These are phyloP conservation scores for Erannis defoliaria DNA, from an alignment of 2,888 invertebrate species.

Conservation along the genomic window DNA sequence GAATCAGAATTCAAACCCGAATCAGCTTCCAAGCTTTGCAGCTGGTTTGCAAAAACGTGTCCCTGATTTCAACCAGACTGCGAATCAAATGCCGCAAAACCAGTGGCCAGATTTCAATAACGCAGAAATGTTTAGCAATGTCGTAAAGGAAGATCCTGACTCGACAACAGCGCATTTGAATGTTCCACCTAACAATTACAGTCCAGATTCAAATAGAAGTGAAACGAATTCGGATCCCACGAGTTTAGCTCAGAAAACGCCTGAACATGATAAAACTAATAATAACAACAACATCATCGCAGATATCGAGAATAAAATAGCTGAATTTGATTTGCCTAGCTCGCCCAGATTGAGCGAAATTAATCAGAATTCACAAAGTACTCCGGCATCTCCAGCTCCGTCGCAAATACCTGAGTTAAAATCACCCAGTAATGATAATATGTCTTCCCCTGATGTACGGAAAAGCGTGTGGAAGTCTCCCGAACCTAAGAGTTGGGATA, in stretches of 20 bases:
- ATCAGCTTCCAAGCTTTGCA: constrained; percentile 79
- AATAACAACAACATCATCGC: constrained; percentile 52
- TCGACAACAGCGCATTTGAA: constrained; percentile 89
- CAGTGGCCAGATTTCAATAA: constrained; percentile 82
- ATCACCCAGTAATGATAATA: constrained; percentile 72
- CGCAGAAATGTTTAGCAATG: constrained; percentile 80
- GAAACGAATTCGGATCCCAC: constrained; percentile 76
- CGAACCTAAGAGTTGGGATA: constrained; percentile 80
- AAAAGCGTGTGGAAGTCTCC: constrained; percentile 82
- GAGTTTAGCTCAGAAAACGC: constrained; percentile 57
- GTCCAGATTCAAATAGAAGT: constrained; percentile 83
- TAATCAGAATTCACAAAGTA: constrained; percentile 75
- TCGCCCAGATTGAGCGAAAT: constrained; percentile 80
- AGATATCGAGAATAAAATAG: constrained; percentile 70
- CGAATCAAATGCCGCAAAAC: constrained; percentile 63
- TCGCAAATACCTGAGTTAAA: constrained; percentile 74
- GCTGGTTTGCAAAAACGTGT: constrained; percentile 77
- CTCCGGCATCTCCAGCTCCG: constrained; percentile 74
- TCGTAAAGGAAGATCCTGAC: constrained; percentile 91
- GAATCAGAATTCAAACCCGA: constrained; percentile 72
- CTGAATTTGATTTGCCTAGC: constrained; percentile 80
- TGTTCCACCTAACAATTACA: constrained; percentile 79
- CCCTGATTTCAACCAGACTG: constrained; percentile 56
- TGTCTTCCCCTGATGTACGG: constrained; percentile 64
- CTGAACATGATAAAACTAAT: constrained; percentile 67